Percentiles rank a stretch among this genome's conserved stretches.
These are phyloP conservation scores for Disparrhopalites patrizii DNA, from an alignment of 2,888 invertebrate genomes.

Conservation along the genomic window DNA sequence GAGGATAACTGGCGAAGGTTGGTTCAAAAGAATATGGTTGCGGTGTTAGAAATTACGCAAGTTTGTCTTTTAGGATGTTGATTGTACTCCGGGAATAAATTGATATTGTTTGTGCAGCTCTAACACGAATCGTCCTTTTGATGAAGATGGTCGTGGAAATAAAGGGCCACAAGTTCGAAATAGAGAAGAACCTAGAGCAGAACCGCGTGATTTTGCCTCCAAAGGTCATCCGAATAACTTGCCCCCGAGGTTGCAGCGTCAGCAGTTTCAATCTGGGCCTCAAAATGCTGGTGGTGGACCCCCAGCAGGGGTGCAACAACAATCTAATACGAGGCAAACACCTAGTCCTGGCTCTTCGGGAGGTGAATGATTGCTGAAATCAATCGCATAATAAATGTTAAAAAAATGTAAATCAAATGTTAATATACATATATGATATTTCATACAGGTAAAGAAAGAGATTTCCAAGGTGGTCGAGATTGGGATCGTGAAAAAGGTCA, in stretches of 20 bases:
- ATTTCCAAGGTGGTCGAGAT: constrained; percentile 23
- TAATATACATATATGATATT: background rate
- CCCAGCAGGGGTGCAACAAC: constrained; percentile 7
- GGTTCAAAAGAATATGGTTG: no score
- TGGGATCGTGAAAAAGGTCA: constrained; percentile 14
- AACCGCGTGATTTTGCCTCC: constrained; percentile 32
- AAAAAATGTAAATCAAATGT: background rate
- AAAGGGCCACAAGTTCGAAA: constrained; percentile 34
- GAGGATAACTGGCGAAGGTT: constrained; percentile 45
- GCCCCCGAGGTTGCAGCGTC: constrained; percentile 42
- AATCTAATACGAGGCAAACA: constrained; percentile 39
- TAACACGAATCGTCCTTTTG: constrained; percentile 28
- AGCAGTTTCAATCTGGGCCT: constrained; percentile 34
- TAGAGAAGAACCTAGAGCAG: constrained; percentile 11
- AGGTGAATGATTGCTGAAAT: constrained; percentile 9
- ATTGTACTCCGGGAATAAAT: no score
- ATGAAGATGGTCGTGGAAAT: constrained; percentile 38
- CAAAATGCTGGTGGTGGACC: background rate
- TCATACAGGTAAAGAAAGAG: constrained; percentile 31
- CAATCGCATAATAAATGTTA: background rate
- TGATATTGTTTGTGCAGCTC: background rate
- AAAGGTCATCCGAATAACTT: constrained; percentile 41
- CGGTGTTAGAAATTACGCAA: no score
- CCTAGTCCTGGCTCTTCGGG: constrained; percentile 41
- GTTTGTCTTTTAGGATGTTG: no score